Conservation (phyloP, 1,140 invertebrate genomes). For the Andrena cerasifolii region DNA sequence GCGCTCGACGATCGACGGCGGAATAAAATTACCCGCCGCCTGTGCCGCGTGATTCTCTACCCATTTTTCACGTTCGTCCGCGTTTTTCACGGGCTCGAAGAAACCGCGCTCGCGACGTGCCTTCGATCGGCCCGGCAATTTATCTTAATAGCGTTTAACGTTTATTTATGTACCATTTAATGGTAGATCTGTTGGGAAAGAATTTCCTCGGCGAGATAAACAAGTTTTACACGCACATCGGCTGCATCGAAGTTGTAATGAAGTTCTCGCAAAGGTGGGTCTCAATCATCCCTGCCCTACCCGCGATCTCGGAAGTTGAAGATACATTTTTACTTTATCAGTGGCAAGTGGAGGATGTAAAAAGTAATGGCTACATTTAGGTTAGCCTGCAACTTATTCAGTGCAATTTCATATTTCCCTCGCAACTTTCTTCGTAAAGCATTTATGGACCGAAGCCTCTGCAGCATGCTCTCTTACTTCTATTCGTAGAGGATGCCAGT, state of each 20-base stretch:
- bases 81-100: slow-evolving; percentile 17
- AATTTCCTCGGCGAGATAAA: slow-evolving; percentile 11
- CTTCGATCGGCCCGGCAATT: slow-evolving; percentile 12
- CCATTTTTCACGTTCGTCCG: slow-evolving; percentile 30
- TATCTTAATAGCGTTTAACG: slow-evolving; percentile 11
- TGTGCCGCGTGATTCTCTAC: slow-evolving; percentile 15
- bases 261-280: slow-evolving; percentile 12
- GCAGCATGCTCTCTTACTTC: too few relatives aligned
- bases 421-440: too few relatives aligned
- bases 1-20: slow-evolving; percentile 46
- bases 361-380: too few relatives aligned
- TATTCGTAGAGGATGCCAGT: too few relatives aligned
- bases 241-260: not conserved
- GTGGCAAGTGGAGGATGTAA: too few relatives aligned
- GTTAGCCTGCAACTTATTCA: too few relatives aligned
- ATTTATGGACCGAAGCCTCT: too few relatives aligned
- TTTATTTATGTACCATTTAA: slow-evolving; percentile 28
- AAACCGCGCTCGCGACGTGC: not conserved
- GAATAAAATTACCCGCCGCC: slow-evolving; percentile 43
- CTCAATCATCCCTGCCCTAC: not conserved
- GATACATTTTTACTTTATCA: too few relatives aligned
- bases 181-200: not conserved
- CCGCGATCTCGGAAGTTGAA: not conserved
- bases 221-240: slow-evolving; percentile 3
- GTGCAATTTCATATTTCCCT: too few relatives aligned